Evolutionary conservation across 2,888 invertebrate species (phyloP).

Genomic region (Pollenia labialis): DNA sequence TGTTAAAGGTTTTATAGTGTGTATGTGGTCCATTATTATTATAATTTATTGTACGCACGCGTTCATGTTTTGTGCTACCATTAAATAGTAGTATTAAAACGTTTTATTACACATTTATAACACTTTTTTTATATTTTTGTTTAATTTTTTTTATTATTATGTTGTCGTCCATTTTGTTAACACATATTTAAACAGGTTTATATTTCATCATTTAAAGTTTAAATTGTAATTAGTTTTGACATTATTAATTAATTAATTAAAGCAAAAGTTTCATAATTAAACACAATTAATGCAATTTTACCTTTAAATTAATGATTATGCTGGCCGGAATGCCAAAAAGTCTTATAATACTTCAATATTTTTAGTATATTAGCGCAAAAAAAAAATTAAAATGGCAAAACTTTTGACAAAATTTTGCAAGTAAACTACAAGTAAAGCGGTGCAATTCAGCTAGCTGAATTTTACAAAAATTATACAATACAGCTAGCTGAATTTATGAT

Average conservation of each 20-base stretch:
- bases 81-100: slow-evolving; percentile 68
- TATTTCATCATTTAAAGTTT: slow-evolving; percentile 12
- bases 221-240: slow-evolving; percentile 6
- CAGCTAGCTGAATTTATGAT: slow-evolving; percentile 28
- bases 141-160: slow-evolving; percentile 38
- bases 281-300: neutral
- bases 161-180: slow-evolving; percentile 42
- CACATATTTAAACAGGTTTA: slow-evolving; percentile 11
- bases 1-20: slow-evolving; percentile 43
- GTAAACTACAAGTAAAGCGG: no score
- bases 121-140: slow-evolving; percentile 22
- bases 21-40: slow-evolving; percentile 53
- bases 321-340: no score
- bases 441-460: slow-evolving; percentile 47
- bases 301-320: no score
- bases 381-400: no score
- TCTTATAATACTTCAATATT: no score
- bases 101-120: slow-evolving; percentile 64
- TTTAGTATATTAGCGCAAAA: no score
- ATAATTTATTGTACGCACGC: slow-evolving; percentile 73
- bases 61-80: slow-evolving; percentile 68
- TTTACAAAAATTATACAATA: neutral
- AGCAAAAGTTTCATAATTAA: neutral
- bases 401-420: no score
- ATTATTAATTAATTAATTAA: slow-evolving; percentile 7